phyloP scores from a whole-genome alignment of 2,113 vertebrate species.

The Pontoporia blainvillei region DNA sequence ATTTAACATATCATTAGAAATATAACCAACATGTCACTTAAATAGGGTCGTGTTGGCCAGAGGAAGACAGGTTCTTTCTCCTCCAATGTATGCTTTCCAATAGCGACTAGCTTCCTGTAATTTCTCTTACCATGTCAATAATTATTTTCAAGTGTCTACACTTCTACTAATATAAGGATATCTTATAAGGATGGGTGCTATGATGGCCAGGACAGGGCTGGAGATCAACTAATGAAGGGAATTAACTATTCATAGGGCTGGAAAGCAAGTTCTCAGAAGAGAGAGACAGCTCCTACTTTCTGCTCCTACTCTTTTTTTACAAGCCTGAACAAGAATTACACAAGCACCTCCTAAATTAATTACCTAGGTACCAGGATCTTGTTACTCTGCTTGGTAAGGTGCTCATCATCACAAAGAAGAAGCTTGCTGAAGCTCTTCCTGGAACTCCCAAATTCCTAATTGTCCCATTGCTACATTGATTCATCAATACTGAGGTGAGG shows the following conservation, averaged over 20 bases:
- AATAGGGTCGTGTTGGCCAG: neutral
- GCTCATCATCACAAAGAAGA: neutral
- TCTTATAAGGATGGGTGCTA: neutral
- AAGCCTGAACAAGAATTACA: neutral
- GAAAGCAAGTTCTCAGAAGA: neutral
- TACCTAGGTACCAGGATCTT: neutral
- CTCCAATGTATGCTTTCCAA: neutral
- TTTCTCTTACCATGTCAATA: neutral
- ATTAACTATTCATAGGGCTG: neutral
- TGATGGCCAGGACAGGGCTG: neutral
- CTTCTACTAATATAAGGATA: neutral
- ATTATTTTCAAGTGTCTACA: neutral
- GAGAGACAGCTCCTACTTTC: neutral
- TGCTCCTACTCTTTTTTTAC: neutral
- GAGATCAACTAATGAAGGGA: neutral
- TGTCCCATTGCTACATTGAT: neutral
- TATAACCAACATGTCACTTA: neutral
- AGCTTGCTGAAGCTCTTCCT: neutral
- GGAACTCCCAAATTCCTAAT: neutral
- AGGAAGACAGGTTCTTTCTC: neutral
- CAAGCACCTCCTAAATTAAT: neutral
- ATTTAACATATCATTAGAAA: slow-evolving; percentile 45
- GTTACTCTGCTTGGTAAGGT: neutral
- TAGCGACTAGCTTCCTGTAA: neutral
- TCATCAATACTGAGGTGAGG: neutral